Conservation (phyloP, 2,888 invertebrate species). For the Galerucella nymphaeae region DNA sequence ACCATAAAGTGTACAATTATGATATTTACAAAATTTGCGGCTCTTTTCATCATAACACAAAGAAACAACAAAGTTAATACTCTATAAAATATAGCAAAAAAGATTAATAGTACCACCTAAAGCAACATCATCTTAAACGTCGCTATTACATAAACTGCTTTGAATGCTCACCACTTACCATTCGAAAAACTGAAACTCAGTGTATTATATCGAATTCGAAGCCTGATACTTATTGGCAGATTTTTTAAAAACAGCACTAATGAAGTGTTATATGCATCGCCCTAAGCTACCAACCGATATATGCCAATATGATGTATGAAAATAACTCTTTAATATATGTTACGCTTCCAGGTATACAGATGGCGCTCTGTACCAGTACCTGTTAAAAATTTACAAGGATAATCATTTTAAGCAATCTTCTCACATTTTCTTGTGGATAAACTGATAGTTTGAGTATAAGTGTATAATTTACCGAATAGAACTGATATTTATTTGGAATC, state of each 20-base stretch:
- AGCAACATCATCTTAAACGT: background rate
- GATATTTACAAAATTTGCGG: too few species aligned
- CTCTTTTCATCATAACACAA: too few species aligned
- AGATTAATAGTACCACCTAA: background rate
- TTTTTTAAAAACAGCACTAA: conserved; percentile 11
- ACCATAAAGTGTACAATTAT: too few species aligned
- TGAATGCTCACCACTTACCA: background rate
- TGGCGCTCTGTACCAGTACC: conserved; percentile 20
- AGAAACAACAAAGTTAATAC: too few species aligned
- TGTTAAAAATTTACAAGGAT: background rate
- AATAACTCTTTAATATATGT: conserved; percentile 31
- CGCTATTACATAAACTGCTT: background rate
- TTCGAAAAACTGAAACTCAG: background rate
- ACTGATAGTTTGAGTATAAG: background rate
- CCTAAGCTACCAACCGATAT: background rate
- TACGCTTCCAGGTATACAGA: conserved; percentile 17
- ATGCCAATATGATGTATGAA: conserved; percentile 31
- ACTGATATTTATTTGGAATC: too few species aligned
- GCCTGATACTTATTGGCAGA: background rate
- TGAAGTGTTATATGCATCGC: conserved; percentile 1
- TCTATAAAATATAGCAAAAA: background rate
- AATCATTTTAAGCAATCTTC: background rate
- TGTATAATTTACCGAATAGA: too few species aligned
- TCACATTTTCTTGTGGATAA: background rate
- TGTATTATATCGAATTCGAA: background rate